Evolutionary conservation across 2,888 invertebrate genomes (phyloP).

Genomic region (Malachius bipustulatus): DNA sequence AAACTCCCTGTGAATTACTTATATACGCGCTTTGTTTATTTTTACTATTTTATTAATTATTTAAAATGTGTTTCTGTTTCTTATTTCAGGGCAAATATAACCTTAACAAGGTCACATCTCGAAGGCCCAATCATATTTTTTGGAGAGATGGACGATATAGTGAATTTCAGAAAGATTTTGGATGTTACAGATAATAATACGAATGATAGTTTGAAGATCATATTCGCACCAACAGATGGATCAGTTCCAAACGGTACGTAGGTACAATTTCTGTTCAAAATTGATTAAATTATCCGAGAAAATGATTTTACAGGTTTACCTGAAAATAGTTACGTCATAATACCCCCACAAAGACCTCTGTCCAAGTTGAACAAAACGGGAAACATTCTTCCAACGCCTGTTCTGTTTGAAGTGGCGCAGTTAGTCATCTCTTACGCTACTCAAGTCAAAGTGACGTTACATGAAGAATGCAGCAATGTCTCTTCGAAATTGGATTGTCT

Average conservation of each 20-base stretch:
- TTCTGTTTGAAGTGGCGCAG: conserved; percentile 31
- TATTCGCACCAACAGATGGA: conserved; percentile 26
- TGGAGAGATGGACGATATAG: conserved; percentile 19
- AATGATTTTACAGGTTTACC: conserved; percentile 28
- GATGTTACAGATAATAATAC: conserved; percentile 13
- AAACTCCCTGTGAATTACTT: too few species aligned
- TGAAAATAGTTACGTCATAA: conserved; percentile 28
- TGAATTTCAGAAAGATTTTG: not conserved
- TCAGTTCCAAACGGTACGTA: conserved; percentile 22
- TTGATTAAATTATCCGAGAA: not conserved
- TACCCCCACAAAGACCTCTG: conserved; percentile 25
- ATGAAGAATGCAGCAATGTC: conserved; percentile 28
- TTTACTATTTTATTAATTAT: too few species aligned
- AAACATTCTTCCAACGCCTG: conserved; percentile 27
- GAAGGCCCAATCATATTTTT: conserved; percentile 25
- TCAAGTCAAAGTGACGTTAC: conserved; percentile 23
- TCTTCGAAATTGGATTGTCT: conserved; percentile 19
- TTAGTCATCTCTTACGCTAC: conserved; percentile 27
- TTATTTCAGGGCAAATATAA: too few species aligned
- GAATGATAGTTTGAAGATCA: conserved; percentile 9
- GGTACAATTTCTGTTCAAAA: conserved; percentile 3
- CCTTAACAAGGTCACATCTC: not conserved
- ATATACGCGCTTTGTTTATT: too few species aligned
- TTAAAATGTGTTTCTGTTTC: too few species aligned
- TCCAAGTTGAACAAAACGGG: conserved; percentile 19